These are phyloP conservation scores for Nesidiocoris tenuis DNA, from an alignment of 2,888 invertebrate species.

Conservation along the genomic window DNA sequence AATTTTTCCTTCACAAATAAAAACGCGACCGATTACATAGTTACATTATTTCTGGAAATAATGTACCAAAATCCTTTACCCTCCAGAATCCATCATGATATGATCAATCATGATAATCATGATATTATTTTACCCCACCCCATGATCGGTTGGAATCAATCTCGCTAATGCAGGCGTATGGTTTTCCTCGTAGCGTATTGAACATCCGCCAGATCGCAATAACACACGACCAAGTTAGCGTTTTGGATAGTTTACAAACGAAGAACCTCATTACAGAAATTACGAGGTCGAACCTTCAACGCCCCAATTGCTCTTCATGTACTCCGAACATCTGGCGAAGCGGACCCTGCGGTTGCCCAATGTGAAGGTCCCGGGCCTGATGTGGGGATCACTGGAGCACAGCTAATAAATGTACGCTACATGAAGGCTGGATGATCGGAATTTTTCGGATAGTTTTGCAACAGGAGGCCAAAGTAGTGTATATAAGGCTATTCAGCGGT, in stretches of 20 bases:
- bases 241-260: neutral
- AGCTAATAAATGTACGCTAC: slow-evolving; percentile 13
- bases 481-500: slow-evolving; percentile 1
- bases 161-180: too few species aligned
- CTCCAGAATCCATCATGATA: too few species aligned
- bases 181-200: neutral
- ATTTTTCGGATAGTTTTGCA: slow-evolving; percentile 15
- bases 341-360: slow-evolving; percentile 16
- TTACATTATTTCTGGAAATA: too few species aligned
- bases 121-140: too few species aligned
- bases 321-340: neutral
- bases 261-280: slow-evolving; percentile 19
- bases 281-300: slow-evolving; percentile 15
- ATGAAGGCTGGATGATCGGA: slow-evolving; percentile 10
- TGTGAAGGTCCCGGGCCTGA: slow-evolving; percentile 25
- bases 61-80: too few species aligned
- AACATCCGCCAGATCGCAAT: neutral
- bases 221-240: neutral
- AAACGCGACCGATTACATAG: too few species aligned
- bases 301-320: slow-evolving; percentile 19
- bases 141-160: too few species aligned
- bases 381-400: slow-evolving; percentile 3
- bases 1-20: too few species aligned
- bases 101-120: too few species aligned
- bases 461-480: neutral